phyloP scores from a whole-genome alignment of 53 echinoderm and acorn worm species.

The Zoroaster sp. region DNA sequence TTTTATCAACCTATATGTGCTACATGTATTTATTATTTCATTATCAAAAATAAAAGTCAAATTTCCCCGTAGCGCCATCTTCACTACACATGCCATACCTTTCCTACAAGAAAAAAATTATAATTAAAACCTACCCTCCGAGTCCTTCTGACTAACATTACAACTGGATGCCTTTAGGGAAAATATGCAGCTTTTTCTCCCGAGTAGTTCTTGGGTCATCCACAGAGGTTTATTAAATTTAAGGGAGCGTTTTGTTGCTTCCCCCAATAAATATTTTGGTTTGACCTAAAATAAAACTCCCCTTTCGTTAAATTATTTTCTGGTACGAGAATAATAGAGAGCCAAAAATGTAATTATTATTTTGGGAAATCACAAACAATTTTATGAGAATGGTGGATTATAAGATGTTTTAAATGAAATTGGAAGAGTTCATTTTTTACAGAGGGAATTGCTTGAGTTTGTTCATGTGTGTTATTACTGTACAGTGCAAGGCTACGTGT shows the following conservation, averaged over 20 bases:
- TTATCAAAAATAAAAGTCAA: too few species aligned
- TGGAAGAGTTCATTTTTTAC: slow-evolving; percentile 13
- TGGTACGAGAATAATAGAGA: neutral
- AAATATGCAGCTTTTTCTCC: neutral
- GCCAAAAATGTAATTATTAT: neutral
- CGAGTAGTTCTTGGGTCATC: neutral
- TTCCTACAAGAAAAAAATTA: neutral
- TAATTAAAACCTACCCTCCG: slow-evolving; percentile 27
- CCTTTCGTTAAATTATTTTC: neutral
- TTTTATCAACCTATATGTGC: too few species aligned
- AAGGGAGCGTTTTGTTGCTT: neutral
- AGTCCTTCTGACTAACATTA: slow-evolving; percentile 17
- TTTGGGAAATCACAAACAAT: neutral
- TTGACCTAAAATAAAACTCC: neutral
- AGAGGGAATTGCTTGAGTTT: neutral
- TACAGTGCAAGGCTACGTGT: neutral
- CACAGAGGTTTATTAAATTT: neutral
- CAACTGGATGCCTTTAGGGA: neutral
- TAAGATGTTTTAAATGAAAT: neutral
- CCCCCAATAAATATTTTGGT: neutral
- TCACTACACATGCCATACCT: neutral
- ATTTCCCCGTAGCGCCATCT: neutral
- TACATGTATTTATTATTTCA: too few species aligned
- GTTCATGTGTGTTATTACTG: neutral
- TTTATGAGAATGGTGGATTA: neutral